Evolutionary conservation across 2,888 invertebrate species (phyloP), one percentile per base, ranked within the genome.

Genomic region (Caenorhabditis drosophilae): DNA sequence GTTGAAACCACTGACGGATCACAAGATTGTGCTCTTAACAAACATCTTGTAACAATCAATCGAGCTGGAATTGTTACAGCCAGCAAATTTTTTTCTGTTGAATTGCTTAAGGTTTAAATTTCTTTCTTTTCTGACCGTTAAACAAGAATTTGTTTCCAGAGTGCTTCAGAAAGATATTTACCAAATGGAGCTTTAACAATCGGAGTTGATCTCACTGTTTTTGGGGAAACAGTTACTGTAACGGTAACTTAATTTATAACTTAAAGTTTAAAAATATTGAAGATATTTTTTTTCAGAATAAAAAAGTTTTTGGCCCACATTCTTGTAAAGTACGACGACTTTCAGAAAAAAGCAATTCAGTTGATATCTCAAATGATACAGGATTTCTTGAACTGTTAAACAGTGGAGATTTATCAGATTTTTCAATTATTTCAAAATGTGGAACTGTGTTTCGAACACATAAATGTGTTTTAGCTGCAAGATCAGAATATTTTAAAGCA

Each of bases 401-500:
- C 4, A 25, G 51, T 18, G 59, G 59, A n/a, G 62, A 55, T n/a
- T 48, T 61, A 36, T 22, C 64, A 11, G 71, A 71, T 44, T 57
- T 57, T 44, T 40, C 45, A 0, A 41, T 71, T 15, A 31, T 50
- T 34, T 38, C 60, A 11, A 52, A 49, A 7, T 40, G 42, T 38
- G 50, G 58, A 15, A 58, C 52, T 1, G 36, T 44, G 16, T 71
- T 70, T 40, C 15, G n/a, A 7, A 46, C 55, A 4, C 96, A 97
- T 86, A 96, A 96, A 89, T 93, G 95, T 77, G 93, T 96, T 84
- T 88, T 96, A 86, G 92, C 93, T 86, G 91, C 96, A 77, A 89
- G 96, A 83, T 95, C 94, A 88, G 93, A 94, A 73, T 96, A 96
- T 41, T 97, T 97, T 87, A 93, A 93, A 84, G 97, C 96, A 70